These are phyloP conservation scores for Phylloscopus whistleri DNA, from an alignment of 2,113 vertebrate species.

Conservation along the genomic window DNA sequence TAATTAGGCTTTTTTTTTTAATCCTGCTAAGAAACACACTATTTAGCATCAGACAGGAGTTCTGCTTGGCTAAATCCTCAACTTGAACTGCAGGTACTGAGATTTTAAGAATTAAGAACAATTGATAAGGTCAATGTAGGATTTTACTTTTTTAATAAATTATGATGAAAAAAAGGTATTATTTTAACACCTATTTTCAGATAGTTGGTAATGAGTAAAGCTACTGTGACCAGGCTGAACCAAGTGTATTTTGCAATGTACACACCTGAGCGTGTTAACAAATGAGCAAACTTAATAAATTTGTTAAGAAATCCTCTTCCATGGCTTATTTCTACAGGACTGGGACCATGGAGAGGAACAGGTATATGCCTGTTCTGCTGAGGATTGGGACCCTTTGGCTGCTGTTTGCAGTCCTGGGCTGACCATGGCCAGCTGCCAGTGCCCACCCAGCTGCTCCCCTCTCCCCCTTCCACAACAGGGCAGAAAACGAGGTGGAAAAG, in stretches of 20 bases:
- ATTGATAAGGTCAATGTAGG: background rate
- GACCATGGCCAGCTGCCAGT: background rate
- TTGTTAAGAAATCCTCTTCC: background rate
- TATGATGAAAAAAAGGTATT: background rate
- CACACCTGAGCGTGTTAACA: background rate
- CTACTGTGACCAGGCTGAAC: background rate
- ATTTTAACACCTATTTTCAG: background rate
- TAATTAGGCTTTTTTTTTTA: background rate
- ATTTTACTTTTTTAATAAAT: background rate
- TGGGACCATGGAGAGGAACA: background rate
- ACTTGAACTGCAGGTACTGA: background rate
- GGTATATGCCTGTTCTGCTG: background rate
- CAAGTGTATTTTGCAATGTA: background rate
- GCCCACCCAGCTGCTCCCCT: background rate
- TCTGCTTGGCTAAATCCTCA: background rate
- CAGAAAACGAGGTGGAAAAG: background rate
- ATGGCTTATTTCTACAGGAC: background rate
- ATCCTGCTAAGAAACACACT: conserved; percentile 8
- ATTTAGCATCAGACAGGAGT: background rate
- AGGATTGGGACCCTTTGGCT: background rate
- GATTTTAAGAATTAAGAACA: background rate
- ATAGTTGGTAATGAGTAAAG: background rate
- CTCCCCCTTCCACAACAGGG: background rate
- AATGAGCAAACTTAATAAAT: background rate
- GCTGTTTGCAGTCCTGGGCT: background rate